Evolutionary conservation across 2,797 vertebrate species (phyloP).

Genomic region (Enteromius trimaculatus): DNA sequence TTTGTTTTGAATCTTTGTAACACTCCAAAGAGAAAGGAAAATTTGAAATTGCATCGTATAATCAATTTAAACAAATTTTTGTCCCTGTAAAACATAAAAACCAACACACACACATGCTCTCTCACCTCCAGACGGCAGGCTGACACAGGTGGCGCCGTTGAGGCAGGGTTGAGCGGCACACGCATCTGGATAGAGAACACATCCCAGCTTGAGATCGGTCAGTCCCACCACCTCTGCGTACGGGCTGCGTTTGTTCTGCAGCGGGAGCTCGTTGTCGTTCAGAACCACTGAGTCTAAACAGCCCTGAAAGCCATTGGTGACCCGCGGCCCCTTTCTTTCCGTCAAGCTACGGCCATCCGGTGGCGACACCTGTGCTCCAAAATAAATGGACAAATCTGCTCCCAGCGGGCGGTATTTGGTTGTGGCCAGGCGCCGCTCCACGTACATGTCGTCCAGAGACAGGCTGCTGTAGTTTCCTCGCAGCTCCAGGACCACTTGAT

Average conservation of each 20-base stretch:
- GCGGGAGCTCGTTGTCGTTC: constrained; percentile 89
- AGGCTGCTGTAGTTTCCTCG: constrained; percentile 93
- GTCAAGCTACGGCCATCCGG: constrained; percentile 82
- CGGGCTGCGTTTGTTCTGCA: constrained; percentile 93
- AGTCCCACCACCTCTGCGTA: constrained; percentile 94
- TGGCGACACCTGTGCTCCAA: constrained; percentile 85
- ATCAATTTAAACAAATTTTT: too few species aligned
- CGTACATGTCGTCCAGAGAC: constrained; percentile 92
- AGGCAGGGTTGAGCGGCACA: constrained; percentile 89
- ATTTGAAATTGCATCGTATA: too few species aligned
- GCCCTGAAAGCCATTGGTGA: constrained; percentile 91
- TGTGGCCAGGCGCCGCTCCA: constrained; percentile 86
- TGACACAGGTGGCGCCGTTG: constrained; percentile 88
- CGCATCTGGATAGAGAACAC: constrained; percentile 90
- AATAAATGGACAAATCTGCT: constrained; percentile 86
- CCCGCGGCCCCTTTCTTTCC: constrained; percentile 82
- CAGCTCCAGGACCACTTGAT: constrained; percentile 91
- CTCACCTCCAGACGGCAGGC: constrained; percentile 91
- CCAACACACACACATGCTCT: neutral
- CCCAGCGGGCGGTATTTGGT: constrained; percentile 81
- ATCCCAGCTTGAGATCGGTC: constrained; percentile 92
- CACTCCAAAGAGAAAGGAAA: too few species aligned
- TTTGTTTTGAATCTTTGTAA: too few species aligned
- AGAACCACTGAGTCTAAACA: constrained; percentile 93
- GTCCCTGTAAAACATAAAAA: too few species aligned